Evolutionary conservation across 2,113 vertebrate genomes (phyloP), one percentile per base, ranked within the genome.

Genomic region (Otis tarda): DNA sequence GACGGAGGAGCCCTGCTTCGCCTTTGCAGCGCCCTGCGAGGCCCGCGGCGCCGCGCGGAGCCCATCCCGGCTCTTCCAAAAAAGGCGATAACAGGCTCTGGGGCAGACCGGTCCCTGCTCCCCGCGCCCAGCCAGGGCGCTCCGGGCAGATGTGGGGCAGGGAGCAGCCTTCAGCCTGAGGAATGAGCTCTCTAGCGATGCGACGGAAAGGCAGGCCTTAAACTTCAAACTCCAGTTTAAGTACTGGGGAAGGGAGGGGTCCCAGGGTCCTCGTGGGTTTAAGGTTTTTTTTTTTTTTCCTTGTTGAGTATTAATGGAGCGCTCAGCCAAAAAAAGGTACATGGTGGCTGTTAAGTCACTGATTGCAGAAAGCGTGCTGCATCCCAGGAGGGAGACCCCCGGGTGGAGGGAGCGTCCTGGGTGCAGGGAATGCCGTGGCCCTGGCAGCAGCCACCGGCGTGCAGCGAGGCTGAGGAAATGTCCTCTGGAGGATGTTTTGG

Each of bases 21-120:
- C 64, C 22, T 55, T 13, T 19, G 16, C 81, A 64, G 67, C 12
- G 22, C 89, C n/a, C 67, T 23, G 86, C 56, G 9, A 3, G 5
- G 80, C 71, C 53, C 18, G 5, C 43, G 28, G 88, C 80, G 45
- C 85, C 67, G 10, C 55, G 2, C 31, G 16, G 5, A 25, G 87
- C 82, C 83, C 5, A 25, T 9, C 83, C 82, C 2, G 21, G 87
- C 78, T 63, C 88, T 96, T 95, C 97, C 97, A 74, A 97, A 97
- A 91, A 97, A 95, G 96, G 97, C 53, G 4, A 84, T 2, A 23
- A 30, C 16, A 14, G 2, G 63, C 15, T 21, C 43, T 0, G 3
- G 84, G 70, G 39, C 33, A 21, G 45, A 5, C 2, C 0, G 14
- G 31, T 20, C 53, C 50, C 68, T 1, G 2, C 20, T 23, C 60